A percentile compares a stretch with the other conserved stretches of the same genome.
Conservation (phyloP, 2,797 vertebrate genomes). For the Bradypus variegatus region DNA sequence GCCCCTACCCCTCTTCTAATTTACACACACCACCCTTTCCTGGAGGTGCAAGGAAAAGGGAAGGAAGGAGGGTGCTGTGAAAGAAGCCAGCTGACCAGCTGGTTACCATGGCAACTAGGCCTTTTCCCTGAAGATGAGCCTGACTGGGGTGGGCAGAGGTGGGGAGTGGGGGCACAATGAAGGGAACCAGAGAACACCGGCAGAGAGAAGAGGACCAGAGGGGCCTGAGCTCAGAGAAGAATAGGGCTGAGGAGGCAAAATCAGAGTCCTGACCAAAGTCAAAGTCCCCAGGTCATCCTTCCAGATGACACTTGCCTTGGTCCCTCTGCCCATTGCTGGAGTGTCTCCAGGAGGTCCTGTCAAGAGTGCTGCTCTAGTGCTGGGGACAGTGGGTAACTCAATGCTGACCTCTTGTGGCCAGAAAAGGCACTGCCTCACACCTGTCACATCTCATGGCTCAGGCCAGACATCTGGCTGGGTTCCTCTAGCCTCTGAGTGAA, state of each 20-base stretch:
- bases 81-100: slow-evolving; percentile 39
- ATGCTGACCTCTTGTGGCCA: slow-evolving; percentile 60
- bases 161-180: background rate
- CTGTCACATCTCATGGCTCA: background rate
- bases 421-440: background rate
- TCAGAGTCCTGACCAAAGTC: background rate
- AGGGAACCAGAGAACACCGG: slow-evolving; percentile 20
- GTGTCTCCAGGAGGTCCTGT: background rate
- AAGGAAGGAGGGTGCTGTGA: background rate
- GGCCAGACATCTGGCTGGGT: background rate
- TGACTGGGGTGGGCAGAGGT: background rate
- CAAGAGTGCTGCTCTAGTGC: background rate
- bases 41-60: background rate
- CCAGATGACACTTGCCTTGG: background rate
- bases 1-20: background rate
- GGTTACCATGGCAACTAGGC: slow-evolving; percentile 47
- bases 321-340: background rate
- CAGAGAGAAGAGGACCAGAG: background rate
- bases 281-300: background rate
- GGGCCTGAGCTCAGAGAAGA: background rate
- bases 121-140: slow-evolving; percentile 38
- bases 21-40: background rate
- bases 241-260: background rate
- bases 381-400: slow-evolving; percentile 28
- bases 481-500: background rate